Evolutionary conservation across 2,113 vertebrate genomes (phyloP), one percentile per base, ranked within the genome.

Genomic region (Dermatemys mawii): DNA sequence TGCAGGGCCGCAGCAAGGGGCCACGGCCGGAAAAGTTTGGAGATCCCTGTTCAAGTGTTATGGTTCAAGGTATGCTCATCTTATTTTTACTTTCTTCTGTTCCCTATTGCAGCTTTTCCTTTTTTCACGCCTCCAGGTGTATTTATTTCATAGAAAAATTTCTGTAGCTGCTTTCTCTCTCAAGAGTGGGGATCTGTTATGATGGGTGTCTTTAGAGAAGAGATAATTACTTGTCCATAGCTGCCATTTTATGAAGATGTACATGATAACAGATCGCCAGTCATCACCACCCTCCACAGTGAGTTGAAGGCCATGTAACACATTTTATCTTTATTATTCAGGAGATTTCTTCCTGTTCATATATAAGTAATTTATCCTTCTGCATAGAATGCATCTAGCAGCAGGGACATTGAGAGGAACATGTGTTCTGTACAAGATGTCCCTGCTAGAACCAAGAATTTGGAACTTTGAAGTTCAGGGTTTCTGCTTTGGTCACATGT

Each of bases 321-420:
- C 46, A 81, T 83, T 88, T 70, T 81, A 32, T 86, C 44, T 91
- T 86, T 93, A 19, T 93, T 94, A 84, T 44, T 94, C 41, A 86
- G 90, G n/a, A 2, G 3, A 6, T 32, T 48, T 50, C 79, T 48
- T 11, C 5, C 57, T 49, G 49, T 46, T 79, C 35, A 29, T 48
- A 94, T 83, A 91, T 55, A 81, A 93, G 46, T 89, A 87, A 85
- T 91, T 89, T 90, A 91, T 70, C 88, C 84, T 87, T 95, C 81
- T 87, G 48, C 32, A 90, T 94, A 67, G 83, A 89, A 95, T 83
- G 55, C 8, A 83, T 50, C 24, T 82, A 32, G 73, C 84, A 86
- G 54, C 60, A 88, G 70, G 89, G 84, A 81, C 81, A 29, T n/a
- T 60, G 44, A 24, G 21, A 38, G 24, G 19, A 50, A 8, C 27